Conservation (phyloP, 2,888 invertebrate species). For the Cheilosia pagana region DNA sequence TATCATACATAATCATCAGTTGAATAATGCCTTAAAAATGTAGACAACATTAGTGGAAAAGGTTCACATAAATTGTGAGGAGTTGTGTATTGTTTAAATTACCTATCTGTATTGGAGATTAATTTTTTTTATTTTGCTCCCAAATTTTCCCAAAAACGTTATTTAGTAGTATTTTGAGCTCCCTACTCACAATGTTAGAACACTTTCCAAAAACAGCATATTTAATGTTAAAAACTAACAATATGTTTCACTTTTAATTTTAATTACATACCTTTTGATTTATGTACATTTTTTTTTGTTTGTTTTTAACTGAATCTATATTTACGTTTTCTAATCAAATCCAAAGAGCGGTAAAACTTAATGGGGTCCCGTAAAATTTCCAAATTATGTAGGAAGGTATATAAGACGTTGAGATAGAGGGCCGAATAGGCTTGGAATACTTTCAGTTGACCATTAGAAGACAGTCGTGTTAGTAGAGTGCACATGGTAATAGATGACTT, state of each 20-base stretch:
- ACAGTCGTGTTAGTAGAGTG: too few species aligned
- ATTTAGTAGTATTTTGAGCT: neutral
- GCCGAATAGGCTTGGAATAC: too few species aligned
- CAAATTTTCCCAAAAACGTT: neutral
- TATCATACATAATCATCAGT: constrained; percentile 38
- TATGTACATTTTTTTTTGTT: constrained; percentile 1
- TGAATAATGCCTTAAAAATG: constrained; percentile 38
- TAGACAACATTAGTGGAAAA: constrained; percentile 29
- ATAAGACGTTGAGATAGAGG: neutral
- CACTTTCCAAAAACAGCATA: constrained; percentile 14
- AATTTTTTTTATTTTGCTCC: neutral
- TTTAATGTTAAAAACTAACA: constrained; percentile 13
- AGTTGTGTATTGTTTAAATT: neutral
- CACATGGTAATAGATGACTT: too few species aligned
- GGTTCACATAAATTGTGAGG: constrained; percentile 13
- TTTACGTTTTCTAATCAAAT: neutral
- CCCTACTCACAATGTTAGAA: constrained; percentile 21
- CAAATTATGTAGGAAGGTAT: neutral
- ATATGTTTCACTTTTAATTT: constrained; percentile 12
- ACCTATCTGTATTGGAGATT: neutral
- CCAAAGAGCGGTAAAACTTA: neutral
- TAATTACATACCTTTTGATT: constrained; percentile 3
- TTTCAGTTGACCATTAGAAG: too few species aligned
- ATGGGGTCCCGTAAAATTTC: neutral
- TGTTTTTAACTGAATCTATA: constrained; percentile 9